Evolutionary conservation across 1,140 invertebrate genomes (phyloP).

Genomic region (Cydia strobilella): DNA sequence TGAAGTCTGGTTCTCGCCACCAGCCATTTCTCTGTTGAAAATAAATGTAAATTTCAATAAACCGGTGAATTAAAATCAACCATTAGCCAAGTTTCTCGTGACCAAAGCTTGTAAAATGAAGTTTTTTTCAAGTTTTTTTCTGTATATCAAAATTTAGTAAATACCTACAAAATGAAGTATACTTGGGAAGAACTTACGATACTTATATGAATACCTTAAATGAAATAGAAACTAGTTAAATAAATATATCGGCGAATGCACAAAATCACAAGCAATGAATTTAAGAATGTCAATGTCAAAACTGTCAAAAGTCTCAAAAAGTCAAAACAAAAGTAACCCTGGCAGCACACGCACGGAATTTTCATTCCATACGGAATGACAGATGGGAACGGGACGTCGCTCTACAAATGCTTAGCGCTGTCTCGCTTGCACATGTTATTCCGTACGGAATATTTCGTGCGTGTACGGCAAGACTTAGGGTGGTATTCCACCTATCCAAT

Average conservation of each 20-base stretch:
- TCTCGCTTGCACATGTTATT: too few species aligned
- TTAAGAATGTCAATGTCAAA: background rate
- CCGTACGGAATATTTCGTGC: too few species aligned
- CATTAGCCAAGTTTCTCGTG: background rate
- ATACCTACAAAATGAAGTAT: background rate
- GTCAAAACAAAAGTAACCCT: background rate
- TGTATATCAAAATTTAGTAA: background rate
- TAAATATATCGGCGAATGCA: background rate
- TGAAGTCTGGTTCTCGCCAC: slow-evolving; percentile 52
- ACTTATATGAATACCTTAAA: background rate
- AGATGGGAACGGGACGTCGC: too few species aligned
- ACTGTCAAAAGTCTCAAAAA: background rate
- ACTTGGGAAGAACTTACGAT: background rate
- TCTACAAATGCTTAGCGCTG: too few species aligned
- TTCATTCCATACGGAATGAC: too few species aligned
- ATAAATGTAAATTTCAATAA: background rate
- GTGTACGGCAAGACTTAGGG: too few species aligned
- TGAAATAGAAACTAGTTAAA: too few species aligned
- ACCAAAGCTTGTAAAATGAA: too few species aligned
- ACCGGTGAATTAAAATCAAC: background rate
- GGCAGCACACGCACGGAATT: too few species aligned
- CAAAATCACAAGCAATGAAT: background rate
- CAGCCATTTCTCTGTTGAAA: slow-evolving; percentile 47
- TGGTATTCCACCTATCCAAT: too few species aligned
- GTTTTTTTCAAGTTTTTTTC: too few species aligned